These are phyloP conservation scores for Acanthosepion pharaonis DNA, from an alignment of 2,888 invertebrate species.

Conservation along the genomic window DNA sequence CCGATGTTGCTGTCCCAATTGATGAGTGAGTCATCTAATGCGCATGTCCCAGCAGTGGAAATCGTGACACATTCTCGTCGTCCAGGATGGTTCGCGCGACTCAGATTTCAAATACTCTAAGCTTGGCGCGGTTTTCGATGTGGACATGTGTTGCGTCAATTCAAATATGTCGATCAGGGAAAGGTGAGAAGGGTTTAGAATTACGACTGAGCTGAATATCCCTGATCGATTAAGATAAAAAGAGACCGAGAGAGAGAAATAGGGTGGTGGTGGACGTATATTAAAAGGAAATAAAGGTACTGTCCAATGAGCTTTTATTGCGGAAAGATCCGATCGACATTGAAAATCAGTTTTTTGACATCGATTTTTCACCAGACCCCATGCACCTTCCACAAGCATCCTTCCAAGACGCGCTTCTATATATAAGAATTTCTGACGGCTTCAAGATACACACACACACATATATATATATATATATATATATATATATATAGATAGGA, in stretches of 20 bases:
- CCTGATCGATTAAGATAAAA: neutral
- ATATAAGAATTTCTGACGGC: no score
- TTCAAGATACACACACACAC: no score
- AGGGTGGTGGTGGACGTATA: neutral
- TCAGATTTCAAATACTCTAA: neutral
- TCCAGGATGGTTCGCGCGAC: neutral
- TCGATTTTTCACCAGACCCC: no score
- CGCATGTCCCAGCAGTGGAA: neutral
- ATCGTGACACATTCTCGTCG: neutral
- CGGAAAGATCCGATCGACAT: no score
- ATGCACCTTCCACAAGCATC: no score
- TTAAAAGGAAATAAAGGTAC: no score
- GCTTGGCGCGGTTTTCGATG: neutral
- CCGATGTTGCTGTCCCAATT: neutral
- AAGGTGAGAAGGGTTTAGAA: neutral
- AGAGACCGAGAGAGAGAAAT: neutral
- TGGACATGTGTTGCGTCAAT: neutral
- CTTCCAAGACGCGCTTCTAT: no score
- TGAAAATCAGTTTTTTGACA: no score
- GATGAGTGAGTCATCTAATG: neutral
- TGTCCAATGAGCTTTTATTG: no score
- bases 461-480: no score
- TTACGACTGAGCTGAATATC: neutral
- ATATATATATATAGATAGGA: no score
- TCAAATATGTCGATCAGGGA: neutral